Base-by-base conservation (phyloP, 2,113 vertebrate species). In the Apus apus region DNA sequence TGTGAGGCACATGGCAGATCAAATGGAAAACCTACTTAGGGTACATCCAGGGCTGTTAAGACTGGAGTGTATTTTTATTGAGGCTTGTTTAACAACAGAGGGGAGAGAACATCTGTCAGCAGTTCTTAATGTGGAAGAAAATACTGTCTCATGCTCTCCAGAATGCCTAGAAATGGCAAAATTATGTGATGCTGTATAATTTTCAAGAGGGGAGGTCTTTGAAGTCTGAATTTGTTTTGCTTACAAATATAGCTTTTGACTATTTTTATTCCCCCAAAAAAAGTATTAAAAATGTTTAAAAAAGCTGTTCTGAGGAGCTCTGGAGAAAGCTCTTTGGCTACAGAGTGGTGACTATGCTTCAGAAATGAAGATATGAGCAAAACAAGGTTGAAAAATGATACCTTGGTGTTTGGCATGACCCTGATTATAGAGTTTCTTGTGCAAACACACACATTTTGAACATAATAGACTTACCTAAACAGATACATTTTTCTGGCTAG, bases 51-150 rank as follows among this genome's bases (percentile, higher is more conserved):
- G 54, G 79, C 92, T 82, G 13, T 90, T 70, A 74, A 90, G 87
- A 36, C 75, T 72, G 4, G 18, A 89, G 38, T 57, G 74, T 91
- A 3, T 70, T 92, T 97, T 94, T 61, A 75, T 93, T 43, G 20
- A 66, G 92, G 32, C 29, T 86, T 94, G 72, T 91, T 94, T 60
- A 93, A 87, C 65, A 70, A 95, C 75, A 86, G 89, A 67, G 57
- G 61, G 68, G 64, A 80, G 64, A 80, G 64, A 93, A 87, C 93
- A 96, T 94, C 93, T 96, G 87, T 83, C 38, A 34, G 92, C 48
- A 60, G 2, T 67, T 64, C 75, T 16, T 79, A 56, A 60, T 50
- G 60, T 1, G 60, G 64, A 20, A 43, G 38, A 75, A 77, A 91
- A 88, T 4, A 6, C 22, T 15, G 26, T 54, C n/a, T 76, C 46